Conservation (phyloP, 2,797 vertebrate genomes). For the Simalia tracyae region DNA sequence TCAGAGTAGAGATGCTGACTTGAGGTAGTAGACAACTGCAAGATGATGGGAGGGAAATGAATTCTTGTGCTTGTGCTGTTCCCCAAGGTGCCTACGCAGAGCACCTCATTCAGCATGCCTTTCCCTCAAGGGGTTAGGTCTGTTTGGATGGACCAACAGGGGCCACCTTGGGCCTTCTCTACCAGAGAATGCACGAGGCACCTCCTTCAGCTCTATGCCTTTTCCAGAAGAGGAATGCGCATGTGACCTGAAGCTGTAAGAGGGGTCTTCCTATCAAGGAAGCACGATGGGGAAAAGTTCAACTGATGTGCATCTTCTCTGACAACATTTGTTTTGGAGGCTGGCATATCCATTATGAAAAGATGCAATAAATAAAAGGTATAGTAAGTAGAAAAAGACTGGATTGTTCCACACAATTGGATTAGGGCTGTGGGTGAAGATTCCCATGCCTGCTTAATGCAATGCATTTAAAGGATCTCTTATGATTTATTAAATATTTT, state of each 20-base stretch:
- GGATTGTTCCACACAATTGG: not conserved
- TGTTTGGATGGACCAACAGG: not conserved
- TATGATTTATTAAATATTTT: not conserved
- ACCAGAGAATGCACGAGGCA: not conserved
- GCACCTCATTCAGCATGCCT: not conserved
- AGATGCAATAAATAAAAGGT: not conserved
- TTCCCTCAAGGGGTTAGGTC: not conserved
- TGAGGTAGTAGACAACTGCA: not conserved
- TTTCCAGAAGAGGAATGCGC: not conserved
- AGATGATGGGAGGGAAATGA: not conserved
- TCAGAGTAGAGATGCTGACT: not conserved
- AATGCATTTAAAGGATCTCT: not conserved
- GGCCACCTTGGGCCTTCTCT: not conserved
- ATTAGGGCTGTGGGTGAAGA: not conserved
- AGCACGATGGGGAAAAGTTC: not conserved
- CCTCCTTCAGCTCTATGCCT: not conserved
- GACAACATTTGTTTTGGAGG: not conserved
- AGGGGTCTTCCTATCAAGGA: not conserved
- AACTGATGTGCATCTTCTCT: not conserved
- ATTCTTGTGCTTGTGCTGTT: not conserved
- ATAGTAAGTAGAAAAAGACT: not conserved
- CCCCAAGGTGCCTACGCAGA: not conserved
- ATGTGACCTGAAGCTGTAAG: not conserved
- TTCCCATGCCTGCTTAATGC: not conserved
- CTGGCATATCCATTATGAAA: not conserved